Evolutionary conservation across 1,140 invertebrate genomes (phyloP), one percentile per base, ranked within the genome.

Genomic region (Magallana gigas): DNA sequence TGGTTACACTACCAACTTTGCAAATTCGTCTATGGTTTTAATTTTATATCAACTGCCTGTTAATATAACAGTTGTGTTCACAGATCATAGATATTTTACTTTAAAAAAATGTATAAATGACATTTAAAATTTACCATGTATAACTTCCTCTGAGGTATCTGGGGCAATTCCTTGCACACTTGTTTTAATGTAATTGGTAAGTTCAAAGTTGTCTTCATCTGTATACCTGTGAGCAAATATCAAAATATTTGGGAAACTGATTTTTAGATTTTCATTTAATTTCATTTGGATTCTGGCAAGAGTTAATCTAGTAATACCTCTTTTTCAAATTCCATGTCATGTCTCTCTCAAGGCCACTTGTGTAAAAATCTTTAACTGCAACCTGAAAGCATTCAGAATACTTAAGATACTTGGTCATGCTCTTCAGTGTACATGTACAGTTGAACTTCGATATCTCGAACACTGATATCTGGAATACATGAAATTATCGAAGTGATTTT

Each of bases 131-230:
- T 4, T 48, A 48, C 60, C 60, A 64, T 64, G 16, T 64, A 64
- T 64, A 64, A 64, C 60, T n/a, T 64, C 60, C 16, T 7, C 8
- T 16, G 4, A n/a, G 16, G 16, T 18, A 64, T 64, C 60, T 64
- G 60, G 60, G 18, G 60, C 14, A 18, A 64, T 64, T 64, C 60
- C 60, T 64, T 64, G 60, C 60, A 64, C 60, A 64, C 60, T 64
- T 64, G 16, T 64, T 18, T 18, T 64, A 64, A 64, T 64, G 18
- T n/a, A 64, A 64, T 64, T 18, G 16, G 60, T 64, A 16, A 64
- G 16, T 64, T 64, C 60, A 64, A 8, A 64, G 60, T 64, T 64
- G 16, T 64, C 60, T 64, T 64, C 60, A 64, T 64, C 60, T 18
- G 18, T 64, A 16, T n/a, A 64, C 18, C 60, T 64, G 14, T 48